Percentiles rank a stretch among this genome's conserved stretches.
phyloP scores from a whole-genome alignment of 2,888 invertebrate genomes.

The Acleris emargana region DNA sequence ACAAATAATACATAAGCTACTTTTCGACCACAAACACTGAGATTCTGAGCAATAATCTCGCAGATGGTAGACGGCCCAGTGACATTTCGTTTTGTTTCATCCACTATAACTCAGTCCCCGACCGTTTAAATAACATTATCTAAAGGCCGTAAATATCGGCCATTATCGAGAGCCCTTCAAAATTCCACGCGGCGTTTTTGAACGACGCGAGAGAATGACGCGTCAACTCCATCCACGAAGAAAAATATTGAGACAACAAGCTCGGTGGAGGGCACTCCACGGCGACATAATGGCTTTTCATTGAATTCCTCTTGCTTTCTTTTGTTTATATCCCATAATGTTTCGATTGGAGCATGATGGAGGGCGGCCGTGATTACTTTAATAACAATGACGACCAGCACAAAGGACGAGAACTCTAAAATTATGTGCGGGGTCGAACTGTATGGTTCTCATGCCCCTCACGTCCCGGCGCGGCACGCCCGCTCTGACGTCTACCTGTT shows the following conservation, averaged over 20 bases:
- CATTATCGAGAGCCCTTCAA: conserved; percentile 79
- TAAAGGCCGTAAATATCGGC: conserved; percentile 79
- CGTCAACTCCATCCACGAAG: conserved; percentile 77
- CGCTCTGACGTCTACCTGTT: conserved; percentile 65
- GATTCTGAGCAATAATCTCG: conserved; percentile 33
- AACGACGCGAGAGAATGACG: conserved; percentile 75
- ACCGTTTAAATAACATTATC: conserved; percentile 76
- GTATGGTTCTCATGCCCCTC: conserved; percentile 76
- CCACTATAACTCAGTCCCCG: conserved; percentile 68
- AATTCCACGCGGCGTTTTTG: conserved; percentile 79
- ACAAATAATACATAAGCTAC: conserved; percentile 44
- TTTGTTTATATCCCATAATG: conserved; percentile 83
- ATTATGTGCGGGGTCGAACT: conserved; percentile 76
- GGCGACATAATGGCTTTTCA: conserved; percentile 82
- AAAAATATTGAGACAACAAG: conserved; percentile 83
- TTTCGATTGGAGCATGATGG: conserved; percentile 80
- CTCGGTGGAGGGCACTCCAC: conserved; percentile 70
- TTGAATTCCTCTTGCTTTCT: conserved; percentile 81
- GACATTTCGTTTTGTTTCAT: conserved; percentile 66
- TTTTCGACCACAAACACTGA: conserved; percentile 42
- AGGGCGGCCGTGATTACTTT: conserved; percentile 81
- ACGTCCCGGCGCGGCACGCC: conserved; percentile 63
- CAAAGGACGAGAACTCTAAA: conserved; percentile 76
- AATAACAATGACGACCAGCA: conserved; percentile 79
- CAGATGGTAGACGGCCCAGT: conserved; percentile 43